Evolutionary conservation across 2,113 vertebrate genomes (phyloP), one percentile per base, ranked within the genome.

Genomic region (Etia nguti): DNA sequence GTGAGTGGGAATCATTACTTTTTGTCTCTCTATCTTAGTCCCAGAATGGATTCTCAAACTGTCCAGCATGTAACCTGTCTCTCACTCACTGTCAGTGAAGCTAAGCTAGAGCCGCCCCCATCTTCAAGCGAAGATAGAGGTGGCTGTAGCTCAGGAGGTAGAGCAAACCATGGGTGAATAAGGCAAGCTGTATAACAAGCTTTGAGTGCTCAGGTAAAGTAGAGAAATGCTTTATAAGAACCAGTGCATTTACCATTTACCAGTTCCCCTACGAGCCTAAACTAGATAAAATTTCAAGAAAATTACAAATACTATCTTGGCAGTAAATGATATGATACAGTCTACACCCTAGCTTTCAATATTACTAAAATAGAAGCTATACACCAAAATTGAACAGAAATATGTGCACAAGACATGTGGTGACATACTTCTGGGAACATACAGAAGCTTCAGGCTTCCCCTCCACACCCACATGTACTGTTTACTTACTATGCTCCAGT

Each of bases 401-500:
- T n/a, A 1, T 43, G 24, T 46, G 41, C 41, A 57, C 11, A 4
- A 26, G 24, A 10, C 6, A 29, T 43, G 54, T 77, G 20, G 22
- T 46, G 22, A 13, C 43, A 50, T 18, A 36, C 26, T 84, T 77
- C n/a, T 59, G 54, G 12, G 4, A 59, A 20, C 13, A 34, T 10
- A 20, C 29, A 50, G 16, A 15, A 82, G 18, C 43, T 3, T 56
- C 16, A 24, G 54, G 6, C n/a, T 65, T 36, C 18, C 26, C 73
- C 10, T 56, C n/a, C 52, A 13, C 5, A 13, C 56, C 10, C 41
- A 18, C 38, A 3, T 62, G 29, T 46, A 34, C 81, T 36, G 18
- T 77, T 48, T 34, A 50, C n/a, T 85, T n/a, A 59, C 31, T 80
- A 29, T 24, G 85, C 83, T 85, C 88, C 73, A 90, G 15, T 88